These are phyloP conservation scores for Malacoraja senta DNA, from an alignment of 2,797 vertebrate genomes.

Conservation along the genomic window DNA sequence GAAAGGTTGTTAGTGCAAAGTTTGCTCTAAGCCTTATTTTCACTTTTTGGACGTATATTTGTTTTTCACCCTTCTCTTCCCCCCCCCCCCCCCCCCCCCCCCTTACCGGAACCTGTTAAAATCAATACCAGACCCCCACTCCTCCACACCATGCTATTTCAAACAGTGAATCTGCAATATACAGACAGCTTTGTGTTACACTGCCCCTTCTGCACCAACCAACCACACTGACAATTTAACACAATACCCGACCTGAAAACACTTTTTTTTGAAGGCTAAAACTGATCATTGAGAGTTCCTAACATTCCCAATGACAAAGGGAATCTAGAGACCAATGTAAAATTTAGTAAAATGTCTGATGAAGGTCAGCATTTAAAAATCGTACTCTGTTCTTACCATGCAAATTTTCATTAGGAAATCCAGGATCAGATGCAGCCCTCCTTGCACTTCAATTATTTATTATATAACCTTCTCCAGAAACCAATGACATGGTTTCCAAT, in stretches of 20 bases:
- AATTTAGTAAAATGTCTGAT: background rate
- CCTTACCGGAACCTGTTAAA: background rate
- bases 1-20: constrained; percentile 31
- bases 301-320: background rate
- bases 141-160: background rate
- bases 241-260: background rate
- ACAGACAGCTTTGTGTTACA: background rate
- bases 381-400: background rate
- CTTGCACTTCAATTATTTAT: background rate
- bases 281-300: background rate
- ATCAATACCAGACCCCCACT: background rate
- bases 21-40: constrained; percentile 15
- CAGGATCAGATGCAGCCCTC: background rate
- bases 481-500: background rate
- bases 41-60: constrained; percentile 6
- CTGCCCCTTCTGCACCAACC: background rate
- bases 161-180: background rate
- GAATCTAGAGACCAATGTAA: background rate
- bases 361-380: background rate
- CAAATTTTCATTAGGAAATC: background rate
- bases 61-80: background rate
- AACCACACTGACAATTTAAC: background rate
- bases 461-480: background rate
- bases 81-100: background rate
- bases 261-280: background rate